Evolutionary conservation across 1,140 invertebrate species (phyloP), one percentile per base, ranked within the genome.

Genomic region (Camponotus pennsylvanicus): DNA sequence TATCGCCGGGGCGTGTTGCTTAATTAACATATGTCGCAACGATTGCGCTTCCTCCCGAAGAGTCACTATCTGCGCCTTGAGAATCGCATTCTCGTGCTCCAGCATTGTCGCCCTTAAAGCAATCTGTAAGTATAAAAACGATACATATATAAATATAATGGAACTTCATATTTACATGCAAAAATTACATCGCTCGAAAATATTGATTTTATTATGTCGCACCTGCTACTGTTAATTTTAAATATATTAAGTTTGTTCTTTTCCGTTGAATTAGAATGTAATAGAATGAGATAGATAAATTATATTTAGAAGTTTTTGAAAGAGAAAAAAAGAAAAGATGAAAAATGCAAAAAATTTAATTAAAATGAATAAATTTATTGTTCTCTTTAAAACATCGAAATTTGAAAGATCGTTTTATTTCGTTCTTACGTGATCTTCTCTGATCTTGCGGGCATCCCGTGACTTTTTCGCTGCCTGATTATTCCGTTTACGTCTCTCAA

Each of bases 381-480:
- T 45, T 15, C 49, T 52, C 49, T 52, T 7, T 52, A 52, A 13
- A 2, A 52, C 4, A 49, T 49, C 13, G 45, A 49, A 3, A 49
- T 0, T 15, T 49, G 13, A 52, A 15, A 52, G 0, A 57, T 57
- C 1, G 0, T 45, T 75, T 18, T 42, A 8, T 34, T 42, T 1
- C 3, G 6, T 42, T 84, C 93, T 95, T 92, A 98, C 97, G 94
- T 98, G 97, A 94, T 98, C 98, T 95, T 99, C 98, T 63, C 98
- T 95, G 63, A 98, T 96, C 93, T 98, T 97, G 45, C 98, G 95
- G 0, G 98, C 97, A 94, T 99, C 98, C 55, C 98, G 95, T 0
- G 98, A 98, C 92, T 98, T 98, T 94, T 99, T 99, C 0, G 98
- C 98, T 0, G 98, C 98, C 91, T 98, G 96, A 94, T 99, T 99